phyloP scores from a whole-genome alignment of 2,113 vertebrate genomes.

The Oostethus manadensis region DNA sequence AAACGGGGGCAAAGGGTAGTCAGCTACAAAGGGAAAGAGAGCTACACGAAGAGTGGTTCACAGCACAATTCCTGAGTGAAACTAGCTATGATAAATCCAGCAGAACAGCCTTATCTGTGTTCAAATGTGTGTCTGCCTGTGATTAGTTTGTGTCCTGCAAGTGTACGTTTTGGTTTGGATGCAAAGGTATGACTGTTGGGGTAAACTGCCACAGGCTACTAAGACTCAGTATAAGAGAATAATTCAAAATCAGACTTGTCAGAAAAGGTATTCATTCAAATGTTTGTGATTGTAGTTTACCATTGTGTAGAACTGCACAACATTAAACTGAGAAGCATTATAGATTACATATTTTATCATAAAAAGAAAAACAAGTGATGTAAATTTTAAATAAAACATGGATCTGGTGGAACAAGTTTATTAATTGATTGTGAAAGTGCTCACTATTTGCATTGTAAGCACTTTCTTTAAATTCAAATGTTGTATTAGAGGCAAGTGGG shows the following conservation, averaged over 20 bases:
- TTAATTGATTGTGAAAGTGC: too few species aligned
- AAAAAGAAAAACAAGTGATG: too few species aligned
- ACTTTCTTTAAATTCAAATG: too few species aligned
- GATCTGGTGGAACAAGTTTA: too few species aligned
- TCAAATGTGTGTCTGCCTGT: slow-evolving; percentile 52
- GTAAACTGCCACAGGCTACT: slow-evolving; percentile 34
- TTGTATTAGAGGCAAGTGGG: too few species aligned
- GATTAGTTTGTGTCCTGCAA: slow-evolving; percentile 57
- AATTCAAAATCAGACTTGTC: background rate
- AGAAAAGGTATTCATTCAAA: too few species aligned
- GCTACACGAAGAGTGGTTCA: slow-evolving; percentile 39
- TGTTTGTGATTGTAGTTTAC: too few species aligned
- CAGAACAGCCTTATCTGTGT: slow-evolving; percentile 39
- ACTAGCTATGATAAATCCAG: slow-evolving; percentile 44
- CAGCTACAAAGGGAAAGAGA: slow-evolving; percentile 22
- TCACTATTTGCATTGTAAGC: too few species aligned
- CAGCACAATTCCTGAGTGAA: slow-evolving; percentile 34
- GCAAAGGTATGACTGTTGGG: slow-evolving; percentile 43
- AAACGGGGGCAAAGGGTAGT: slow-evolving; percentile 24
- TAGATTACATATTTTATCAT: too few species aligned
- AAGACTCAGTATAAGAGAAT: background rate
- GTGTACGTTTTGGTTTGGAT: slow-evolving; percentile 22
- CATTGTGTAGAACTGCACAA: too few species aligned
- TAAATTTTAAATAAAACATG: too few species aligned
- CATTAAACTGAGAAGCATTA: too few species aligned